A percentile compares a stretch with the other conserved stretches of the same genome.
Conservation (phyloP, 2,113 vertebrate genomes). For the Lycaon pictus region DNA sequence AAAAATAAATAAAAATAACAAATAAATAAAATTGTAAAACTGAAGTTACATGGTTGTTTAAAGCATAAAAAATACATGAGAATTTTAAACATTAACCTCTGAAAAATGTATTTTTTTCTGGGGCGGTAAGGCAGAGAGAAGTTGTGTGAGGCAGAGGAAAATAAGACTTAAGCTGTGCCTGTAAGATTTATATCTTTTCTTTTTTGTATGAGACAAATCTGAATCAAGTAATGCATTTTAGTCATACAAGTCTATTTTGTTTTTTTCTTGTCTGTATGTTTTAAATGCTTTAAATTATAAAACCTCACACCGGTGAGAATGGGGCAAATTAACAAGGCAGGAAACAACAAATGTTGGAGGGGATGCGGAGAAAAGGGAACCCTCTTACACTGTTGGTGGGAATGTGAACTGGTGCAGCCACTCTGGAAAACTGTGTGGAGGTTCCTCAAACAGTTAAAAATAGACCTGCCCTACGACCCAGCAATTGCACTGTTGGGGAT, state of each 20-base stretch:
- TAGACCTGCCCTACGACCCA: no score
- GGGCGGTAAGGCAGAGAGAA: not conserved
- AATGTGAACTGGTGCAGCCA: no score
- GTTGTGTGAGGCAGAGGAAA: not conserved
- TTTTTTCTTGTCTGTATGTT: not conserved
- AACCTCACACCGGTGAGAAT: no score
- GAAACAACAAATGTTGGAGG: no score
- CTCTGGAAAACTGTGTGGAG: no score
- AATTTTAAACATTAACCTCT: constrained; percentile 15
- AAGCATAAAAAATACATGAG: not conserved
- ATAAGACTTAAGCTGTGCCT: not conserved
- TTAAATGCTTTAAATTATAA: constrained; percentile 11
- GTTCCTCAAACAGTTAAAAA: no score
- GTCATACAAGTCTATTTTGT: not conserved
- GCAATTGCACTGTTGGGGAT: no score
- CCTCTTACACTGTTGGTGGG: no score
- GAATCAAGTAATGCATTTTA: not conserved
- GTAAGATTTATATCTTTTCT: not conserved
- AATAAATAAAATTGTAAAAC: not conserved
- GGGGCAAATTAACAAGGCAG: no score
- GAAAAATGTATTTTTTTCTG: not conserved
- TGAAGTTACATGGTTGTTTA: not conserved
- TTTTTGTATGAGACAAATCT: not conserved
- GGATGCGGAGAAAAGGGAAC: no score
- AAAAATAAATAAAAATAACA: not conserved